These are phyloP conservation scores for Pipistrellus nathusii DNA, from an alignment of 2,797 vertebrate species.

Conservation along the genomic window DNA sequence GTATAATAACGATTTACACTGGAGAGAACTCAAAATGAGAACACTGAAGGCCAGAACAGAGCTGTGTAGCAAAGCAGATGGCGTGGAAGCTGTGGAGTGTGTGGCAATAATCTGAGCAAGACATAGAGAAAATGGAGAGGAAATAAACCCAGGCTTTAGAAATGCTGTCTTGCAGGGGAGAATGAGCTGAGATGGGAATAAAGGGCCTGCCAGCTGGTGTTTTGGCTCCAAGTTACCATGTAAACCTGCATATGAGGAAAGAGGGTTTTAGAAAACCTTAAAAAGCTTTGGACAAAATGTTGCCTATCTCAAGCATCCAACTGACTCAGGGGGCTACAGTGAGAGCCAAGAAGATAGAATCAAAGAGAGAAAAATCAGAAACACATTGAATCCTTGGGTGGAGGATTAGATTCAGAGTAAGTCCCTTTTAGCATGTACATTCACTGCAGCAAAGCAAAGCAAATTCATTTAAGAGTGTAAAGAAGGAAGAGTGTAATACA, in stretches of 20 bases:
- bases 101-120: neutral
- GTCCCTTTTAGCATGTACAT: neutral
- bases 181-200: neutral
- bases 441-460: constrained; percentile 53
- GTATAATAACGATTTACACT: neutral
- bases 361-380: constrained; percentile 10
- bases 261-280: neutral
- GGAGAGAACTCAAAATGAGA: neutral
- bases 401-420: neutral
- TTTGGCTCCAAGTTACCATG: neutral
- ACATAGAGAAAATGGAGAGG: neutral
- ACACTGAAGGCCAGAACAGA: neutral
- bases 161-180: neutral
- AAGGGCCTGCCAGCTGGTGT: neutral
- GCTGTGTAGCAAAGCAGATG: neutral
- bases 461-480: constrained; percentile 27
- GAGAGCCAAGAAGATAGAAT: constrained; percentile 62
- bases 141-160: neutral
- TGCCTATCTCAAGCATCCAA: neutral
- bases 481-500: neutral
- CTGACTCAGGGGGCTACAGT: neutral
- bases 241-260: neutral
- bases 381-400: neutral
- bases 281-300: neutral
- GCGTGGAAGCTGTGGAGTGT: neutral